phyloP scores from a whole-genome alignment of 2,888 invertebrate species.

The Agrotis clavis region DNA sequence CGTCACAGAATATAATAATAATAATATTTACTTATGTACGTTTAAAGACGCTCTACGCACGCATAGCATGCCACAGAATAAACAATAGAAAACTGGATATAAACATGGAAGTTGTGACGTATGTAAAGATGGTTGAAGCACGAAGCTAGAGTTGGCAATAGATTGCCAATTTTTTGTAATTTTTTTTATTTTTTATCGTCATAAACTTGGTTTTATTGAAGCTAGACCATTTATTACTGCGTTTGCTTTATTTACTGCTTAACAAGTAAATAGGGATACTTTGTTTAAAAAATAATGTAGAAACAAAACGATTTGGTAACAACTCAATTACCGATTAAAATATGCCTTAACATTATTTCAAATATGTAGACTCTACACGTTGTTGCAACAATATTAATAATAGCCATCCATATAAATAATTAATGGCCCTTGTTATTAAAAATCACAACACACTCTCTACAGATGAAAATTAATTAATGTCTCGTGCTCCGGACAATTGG shows the following conservation, averaged over 20 bases:
- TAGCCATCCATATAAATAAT: slow-evolving; percentile 19
- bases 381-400: slow-evolving; percentile 1
- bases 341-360: too few relatives aligned
- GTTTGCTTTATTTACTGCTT: slow-evolving; percentile 1
- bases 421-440: slow-evolving; percentile 31
- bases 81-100: slow-evolving; percentile 63
- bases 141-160: slow-evolving; percentile 41
- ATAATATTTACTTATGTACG: slow-evolving; percentile 12
- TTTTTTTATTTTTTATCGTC: slow-evolving; percentile 17
- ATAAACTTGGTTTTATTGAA: slow-evolving; percentile 32
- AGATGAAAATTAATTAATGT: slow-evolving; percentile 30
- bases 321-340: background rate
- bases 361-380: background rate
- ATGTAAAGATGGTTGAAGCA: slow-evolving; percentile 3
- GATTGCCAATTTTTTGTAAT: slow-evolving; percentile 29
- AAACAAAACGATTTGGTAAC: slow-evolving; percentile 1
- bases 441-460: slow-evolving; percentile 18
- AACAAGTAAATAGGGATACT: background rate
- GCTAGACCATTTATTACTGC: slow-evolving; percentile 10
- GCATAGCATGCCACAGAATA: slow-evolving; percentile 45
- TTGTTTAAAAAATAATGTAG: background rate
- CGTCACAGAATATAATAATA: slow-evolving; percentile 29
- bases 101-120: slow-evolving; percentile 52
- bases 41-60: slow-evolving; percentile 33
- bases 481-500: slow-evolving; percentile 46